phyloP scores from a whole-genome alignment of 2,113 vertebrate species.

The Epinephelus fuscoguttatus region DNA sequence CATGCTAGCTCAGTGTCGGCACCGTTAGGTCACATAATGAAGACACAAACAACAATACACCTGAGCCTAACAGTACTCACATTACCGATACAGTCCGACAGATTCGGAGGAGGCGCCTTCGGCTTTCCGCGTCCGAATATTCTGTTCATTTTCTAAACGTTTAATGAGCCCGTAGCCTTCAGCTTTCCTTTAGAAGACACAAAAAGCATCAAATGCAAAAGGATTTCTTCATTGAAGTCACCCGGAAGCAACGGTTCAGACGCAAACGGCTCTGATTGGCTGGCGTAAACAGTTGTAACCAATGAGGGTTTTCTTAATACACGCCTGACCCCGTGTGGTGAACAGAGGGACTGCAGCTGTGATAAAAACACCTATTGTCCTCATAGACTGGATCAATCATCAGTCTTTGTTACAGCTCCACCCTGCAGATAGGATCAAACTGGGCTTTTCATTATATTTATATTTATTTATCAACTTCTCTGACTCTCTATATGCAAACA shows the following conservation, averaged over 20 bases:
- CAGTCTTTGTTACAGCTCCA: conserved; percentile 62
- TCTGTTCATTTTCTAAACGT: conserved; percentile 88
- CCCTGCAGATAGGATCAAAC: conserved; percentile 2
- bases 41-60: conserved; percentile 53
- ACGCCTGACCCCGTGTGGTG: conserved; percentile 27
- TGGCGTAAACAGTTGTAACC: conserved; percentile 31
- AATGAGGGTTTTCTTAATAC: conserved; percentile 37
- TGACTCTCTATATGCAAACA: not conserved
- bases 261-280: conserved; percentile 65
- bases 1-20: conserved; percentile 27
- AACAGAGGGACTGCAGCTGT: not conserved
- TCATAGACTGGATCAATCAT: not conserved
- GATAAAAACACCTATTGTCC: conserved; percentile 57
- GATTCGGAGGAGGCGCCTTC: conserved; percentile 90
- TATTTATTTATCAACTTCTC: not conserved
- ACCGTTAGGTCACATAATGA: conserved; percentile 41
- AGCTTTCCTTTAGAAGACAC: conserved; percentile 10
- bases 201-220: conserved; percentile 33
- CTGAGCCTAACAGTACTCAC: conserved; percentile 82
- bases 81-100: conserved; percentile 96
- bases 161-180: not conserved
- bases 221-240: conserved; percentile 49
- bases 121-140: conserved; percentile 95
- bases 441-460: not conserved
- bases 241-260: conserved; percentile 71